Base-by-base conservation (phyloP, 2,888 invertebrate species). In the Ochropleura plecta region DNA sequence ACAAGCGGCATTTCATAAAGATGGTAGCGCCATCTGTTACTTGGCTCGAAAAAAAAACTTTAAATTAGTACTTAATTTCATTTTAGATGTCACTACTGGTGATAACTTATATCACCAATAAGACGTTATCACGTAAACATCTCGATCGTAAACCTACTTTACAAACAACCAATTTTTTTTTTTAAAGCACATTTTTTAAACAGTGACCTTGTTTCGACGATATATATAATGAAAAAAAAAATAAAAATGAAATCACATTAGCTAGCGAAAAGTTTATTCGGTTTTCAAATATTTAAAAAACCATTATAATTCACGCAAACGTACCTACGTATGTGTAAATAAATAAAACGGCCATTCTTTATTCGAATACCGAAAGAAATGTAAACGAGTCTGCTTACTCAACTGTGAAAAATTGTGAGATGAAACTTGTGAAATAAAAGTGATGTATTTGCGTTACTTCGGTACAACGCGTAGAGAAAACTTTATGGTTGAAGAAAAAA, bases 401-500 rank as follows among this genome's bases (percentile, higher is more conserved):
- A 16, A 69, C 73, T 48, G 70, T 67, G 57, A 64, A 79, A 63
- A 82, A 74, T 78, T 65, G 57, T 69, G 53, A n/a, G 66, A 82
- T 66, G 48, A 73, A 76, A 74, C 55, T 72, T 78, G 46, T 74
- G 53, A 59, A 62, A 76, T 74, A 78, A 82, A 73, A 73, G 30
- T 74, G 66, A 55, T 42, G 62, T 70, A 63, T 75, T 71, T 72
- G 60, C 70, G 59, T 66, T 57, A 53, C 18, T 49, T 66, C 63
- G 57, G 51, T 49, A 84, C n/a, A 60, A 71, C 30, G 70, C 60
- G 46, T 49, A 62, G 53, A 40, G 10, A 70, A 72, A 73, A 73
- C 62, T 63, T 7, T 30, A 59, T 42, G 30, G 12, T 49, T 18
- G 46, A n/a, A 57, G 10, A 20, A 64, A 62, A 78, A 66, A 59